Evolutionary conservation across 2,797 vertebrate species (phyloP).

Genomic region (Rachycentron canadum): DNA sequence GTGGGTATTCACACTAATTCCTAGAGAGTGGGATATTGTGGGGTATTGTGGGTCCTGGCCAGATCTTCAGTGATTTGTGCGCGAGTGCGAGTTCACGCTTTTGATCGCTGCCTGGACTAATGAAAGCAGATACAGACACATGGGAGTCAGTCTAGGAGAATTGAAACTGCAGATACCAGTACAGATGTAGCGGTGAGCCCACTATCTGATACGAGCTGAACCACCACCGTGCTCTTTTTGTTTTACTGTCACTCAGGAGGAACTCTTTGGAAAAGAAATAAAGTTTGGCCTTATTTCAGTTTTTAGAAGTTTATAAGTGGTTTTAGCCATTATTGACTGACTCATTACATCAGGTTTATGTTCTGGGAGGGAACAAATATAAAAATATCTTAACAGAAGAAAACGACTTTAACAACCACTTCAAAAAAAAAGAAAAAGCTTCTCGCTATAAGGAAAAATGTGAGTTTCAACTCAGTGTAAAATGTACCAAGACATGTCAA

Average conservation of each 20-base stretch:
- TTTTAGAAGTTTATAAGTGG: constrained; percentile 28
- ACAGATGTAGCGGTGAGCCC: constrained; percentile 30
- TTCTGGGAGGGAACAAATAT: not conserved
- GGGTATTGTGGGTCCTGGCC: constrained; percentile 63
- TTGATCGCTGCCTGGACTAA: constrained; percentile 77
- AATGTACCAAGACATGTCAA: not conserved
- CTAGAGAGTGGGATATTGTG: constrained; percentile 71
- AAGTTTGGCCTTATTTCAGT: constrained; percentile 32
- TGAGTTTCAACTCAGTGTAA: not conserved
- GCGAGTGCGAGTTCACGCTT: constrained; percentile 66
- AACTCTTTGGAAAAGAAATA: constrained; percentile 29
- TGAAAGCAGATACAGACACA: constrained; percentile 73
- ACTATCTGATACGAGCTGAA: constrained; percentile 46
- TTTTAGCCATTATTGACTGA: constrained; percentile 7
- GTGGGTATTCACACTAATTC: constrained; percentile 82
- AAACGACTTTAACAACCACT: not conserved
- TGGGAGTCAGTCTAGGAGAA: constrained; percentile 52
- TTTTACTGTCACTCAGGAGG: not conserved
- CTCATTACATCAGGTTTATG: constrained; percentile 13
- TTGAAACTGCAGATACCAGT: constrained; percentile 45
- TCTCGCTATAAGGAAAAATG: not conserved
- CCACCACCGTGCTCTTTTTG: not conserved
- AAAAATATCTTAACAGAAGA: not conserved
- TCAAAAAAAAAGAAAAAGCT: not conserved
- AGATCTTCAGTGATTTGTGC: constrained; percentile 71